Conservation (phyloP, 2,797 vertebrate genomes). For the Gymnocypris eckloni region DNA sequence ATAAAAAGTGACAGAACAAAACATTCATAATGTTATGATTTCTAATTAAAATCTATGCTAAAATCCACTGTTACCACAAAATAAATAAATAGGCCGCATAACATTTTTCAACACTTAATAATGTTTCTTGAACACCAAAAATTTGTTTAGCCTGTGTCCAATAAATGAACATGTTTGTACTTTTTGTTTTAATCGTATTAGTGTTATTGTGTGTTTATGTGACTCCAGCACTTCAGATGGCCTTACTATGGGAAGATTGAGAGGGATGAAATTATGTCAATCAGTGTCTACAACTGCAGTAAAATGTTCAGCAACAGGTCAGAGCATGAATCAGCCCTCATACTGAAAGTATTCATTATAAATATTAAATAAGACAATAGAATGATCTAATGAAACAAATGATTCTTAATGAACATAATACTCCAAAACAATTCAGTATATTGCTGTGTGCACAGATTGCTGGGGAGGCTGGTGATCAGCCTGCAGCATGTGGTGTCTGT, state of each 20-base stretch:
- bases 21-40: not conserved
- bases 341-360: not conserved
- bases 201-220: conserved; percentile 17
- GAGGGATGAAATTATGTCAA: conserved; percentile 80
- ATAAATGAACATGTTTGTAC: not conserved
- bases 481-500: conserved; percentile 86
- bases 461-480: conserved; percentile 87
- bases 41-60: not conserved
- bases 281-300: conserved; percentile 91
- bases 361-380: not conserved
- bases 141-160: not conserved
- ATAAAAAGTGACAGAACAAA: not conserved
- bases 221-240: conserved; percentile 86
- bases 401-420: not conserved
- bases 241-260: conserved; percentile 86
- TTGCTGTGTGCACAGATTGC: conserved; percentile 73
- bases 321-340: conserved; percentile 34
- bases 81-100: not conserved
- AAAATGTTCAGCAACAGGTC: conserved; percentile 91
- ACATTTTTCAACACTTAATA: not conserved
- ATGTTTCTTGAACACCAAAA: not conserved
- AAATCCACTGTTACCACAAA: not conserved
- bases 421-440: not conserved
- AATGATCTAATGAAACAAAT: not conserved
- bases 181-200: not conserved